Evolutionary conservation across 1,140 invertebrate species (phyloP), one percentile per base, ranked within the genome.

Genomic region (Pseudomyrmex cubaensis): DNA sequence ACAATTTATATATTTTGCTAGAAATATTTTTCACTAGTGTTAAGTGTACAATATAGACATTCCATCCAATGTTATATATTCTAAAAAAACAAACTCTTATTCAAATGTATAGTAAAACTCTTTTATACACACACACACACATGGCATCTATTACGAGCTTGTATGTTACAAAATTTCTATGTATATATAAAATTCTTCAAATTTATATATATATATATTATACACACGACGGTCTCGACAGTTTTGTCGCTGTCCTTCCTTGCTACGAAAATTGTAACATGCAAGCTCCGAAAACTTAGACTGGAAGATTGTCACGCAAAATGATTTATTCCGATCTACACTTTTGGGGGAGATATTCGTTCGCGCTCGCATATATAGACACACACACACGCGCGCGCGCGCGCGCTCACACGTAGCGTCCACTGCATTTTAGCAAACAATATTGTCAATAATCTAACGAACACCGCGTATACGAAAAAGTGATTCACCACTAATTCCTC

Each of bases 41-140:
- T 94, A 94, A 87, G 91, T 87, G 17, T 76, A 66, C 52, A 46
- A 77, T 88, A 77, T 89, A 63, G 90, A 91, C 69, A 88, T 91
- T 86, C 84, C 88, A 87, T 89, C 87, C 88, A 89, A 78, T 84
- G 76, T 88, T 86, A 77, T 83, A 76, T 61, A 69, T 69, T 82
- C 57, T 56, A 50, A 67, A 50, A 67, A 76, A 35, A 35, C 35
- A 35, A 35, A 25, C 25, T 35, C 20, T 54, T 83, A 54, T 76
- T 77, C 17, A 35, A 50, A 78, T 22, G 20, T 72, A 74, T 56
- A 20, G 48, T 72, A 13, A 75, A 50, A 54, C 57, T 75, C 56
- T 72, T 77, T 67, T 67, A 52, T 66, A 35, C 5, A 35, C 35
- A 35, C 35, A 35, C 5, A 35, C 35, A 35, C 35, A 62, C 59